phyloP scores from a whole-genome alignment of 2,113 vertebrate genomes.

The Anthoscopus minutus region DNA sequence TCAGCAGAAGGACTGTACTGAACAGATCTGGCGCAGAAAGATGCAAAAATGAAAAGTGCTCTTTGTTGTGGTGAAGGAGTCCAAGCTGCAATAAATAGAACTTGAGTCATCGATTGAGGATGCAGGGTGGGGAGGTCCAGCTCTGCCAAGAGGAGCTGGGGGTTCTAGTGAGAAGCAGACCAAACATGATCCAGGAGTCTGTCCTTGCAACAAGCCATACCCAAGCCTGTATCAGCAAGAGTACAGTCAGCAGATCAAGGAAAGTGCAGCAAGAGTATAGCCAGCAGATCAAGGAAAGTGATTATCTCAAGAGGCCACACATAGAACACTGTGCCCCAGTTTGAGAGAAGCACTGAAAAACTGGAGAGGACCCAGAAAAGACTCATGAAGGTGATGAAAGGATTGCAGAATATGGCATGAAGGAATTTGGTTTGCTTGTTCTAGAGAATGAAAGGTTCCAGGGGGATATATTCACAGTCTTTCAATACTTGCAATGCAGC shows the following conservation, averaged over 20 bases:
- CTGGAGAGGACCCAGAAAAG: background rate
- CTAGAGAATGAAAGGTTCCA: background rate
- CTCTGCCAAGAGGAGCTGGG: background rate
- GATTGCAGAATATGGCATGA: background rate
- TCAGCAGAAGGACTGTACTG: background rate
- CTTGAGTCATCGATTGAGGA: background rate
- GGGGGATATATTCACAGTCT: background rate
- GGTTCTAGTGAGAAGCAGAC: background rate
- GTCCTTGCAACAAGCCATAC: background rate
- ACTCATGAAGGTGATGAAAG: background rate
- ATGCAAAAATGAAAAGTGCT: background rate
- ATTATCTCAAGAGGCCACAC: background rate
- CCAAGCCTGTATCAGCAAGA: background rate
- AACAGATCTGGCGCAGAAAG: background rate
- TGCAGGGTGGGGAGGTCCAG: background rate
- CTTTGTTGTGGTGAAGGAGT: background rate
- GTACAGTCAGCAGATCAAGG: background rate
- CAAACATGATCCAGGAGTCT: background rate
- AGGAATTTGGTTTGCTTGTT: background rate
- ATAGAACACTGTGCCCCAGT: background rate
- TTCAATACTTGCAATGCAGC: background rate
- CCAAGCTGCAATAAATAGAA: background rate
- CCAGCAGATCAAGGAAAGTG: background rate
- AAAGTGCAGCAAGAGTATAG: background rate
- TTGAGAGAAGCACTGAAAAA: background rate